Evolutionary conservation across 2,113 vertebrate genomes (phyloP), one percentile per base, ranked within the genome.

Genomic region (Ptilorrhoa leucosticta): DNA sequence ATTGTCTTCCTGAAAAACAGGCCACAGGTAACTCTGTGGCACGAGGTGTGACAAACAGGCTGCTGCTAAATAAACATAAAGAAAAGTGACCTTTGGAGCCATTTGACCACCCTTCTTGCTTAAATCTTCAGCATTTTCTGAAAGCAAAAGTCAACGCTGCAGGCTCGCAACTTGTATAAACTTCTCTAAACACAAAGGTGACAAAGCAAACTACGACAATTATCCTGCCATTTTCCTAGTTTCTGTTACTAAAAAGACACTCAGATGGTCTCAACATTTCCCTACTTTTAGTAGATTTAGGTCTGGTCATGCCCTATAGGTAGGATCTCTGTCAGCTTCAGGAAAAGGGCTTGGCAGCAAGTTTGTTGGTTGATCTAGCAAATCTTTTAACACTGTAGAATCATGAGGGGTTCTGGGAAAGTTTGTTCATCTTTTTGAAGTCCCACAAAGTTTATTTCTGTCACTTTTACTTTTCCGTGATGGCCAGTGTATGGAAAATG

Each of bases 401-500:
- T 50, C 72, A 15, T 7, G 45, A 90, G 83, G 89, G 91, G 76
- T 72, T 51, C 90, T 94, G 93, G 90, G 94, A 96, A 94, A 50
- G 24, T 39, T n/a, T 93, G 56, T 81, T 93, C 63, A 68, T 91
- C 90, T 70, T 83, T 93, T 77, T 97, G 89, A 88, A 94, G 92
- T 80, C 75, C 51, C 75, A 76, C 47, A 58, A 78, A 93, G 93
- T 95, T 97, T 95, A 95, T 95, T 97, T 95, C 94, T 94, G 91
- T 90, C 94, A 81, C 86, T 81, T 83, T 86, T 89, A 89, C 94
- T 95, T 97, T 95, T 86, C 91, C 2, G 0, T 92, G 86, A 95
- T 94, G 96, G 89, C 47, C 76, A 78, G 89, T 13, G 64, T 51
- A 94, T 87, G 93, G 96, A 97, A 96, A 94, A 96, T 93, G 95